Percentiles rank a stretch among this genome's conserved stretches.
Evolutionary conservation across 2,888 invertebrate genomes (phyloP).

Genomic region (Caenorhabditis zanzibari): DNA sequence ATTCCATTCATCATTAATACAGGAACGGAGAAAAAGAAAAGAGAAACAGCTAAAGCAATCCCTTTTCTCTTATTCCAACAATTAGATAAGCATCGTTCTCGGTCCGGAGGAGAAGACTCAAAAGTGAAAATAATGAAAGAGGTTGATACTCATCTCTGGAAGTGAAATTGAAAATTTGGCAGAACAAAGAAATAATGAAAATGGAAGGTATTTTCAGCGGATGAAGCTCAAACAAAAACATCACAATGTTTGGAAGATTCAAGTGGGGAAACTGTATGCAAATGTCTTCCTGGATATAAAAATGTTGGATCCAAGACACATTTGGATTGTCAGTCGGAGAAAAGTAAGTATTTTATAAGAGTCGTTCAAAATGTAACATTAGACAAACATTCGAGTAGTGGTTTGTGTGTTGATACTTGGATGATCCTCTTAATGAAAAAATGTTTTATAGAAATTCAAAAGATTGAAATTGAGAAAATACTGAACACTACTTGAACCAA

Average conservation of each 20-base stretch:
- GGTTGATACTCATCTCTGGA: not conserved
- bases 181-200: not conserved
- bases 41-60: slow-evolving; percentile 16
- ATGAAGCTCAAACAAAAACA: slow-evolving; percentile 2
- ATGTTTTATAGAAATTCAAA: too few relatives aligned
- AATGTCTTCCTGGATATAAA: slow-evolving; percentile 38
- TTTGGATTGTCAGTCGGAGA: slow-evolving; percentile 22
- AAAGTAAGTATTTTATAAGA: slow-evolving; percentile 14
- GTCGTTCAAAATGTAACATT: not conserved
- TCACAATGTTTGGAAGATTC: slow-evolving; percentile 15
- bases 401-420: not conserved
- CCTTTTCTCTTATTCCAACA: not conserved
- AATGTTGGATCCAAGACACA: slow-evolving; percentile 31
- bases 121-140: slow-evolving; percentile 34
- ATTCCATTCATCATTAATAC: slow-evolving; percentile 35
- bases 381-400: not conserved
- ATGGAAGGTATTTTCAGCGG: slow-evolving; percentile 1
- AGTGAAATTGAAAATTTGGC: slow-evolving; percentile 1
- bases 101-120: slow-evolving; percentile 26
- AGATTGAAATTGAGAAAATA: too few relatives aligned
- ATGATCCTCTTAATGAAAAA: too few relatives aligned
- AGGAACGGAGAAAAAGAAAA: slow-evolving; percentile 14
- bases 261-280: slow-evolving; percentile 6
- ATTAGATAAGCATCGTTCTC: slow-evolving; percentile 42
- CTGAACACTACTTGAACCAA: too few relatives aligned